Percentiles rank a stretch among this genome's conserved stretches.
phyloP scores from a whole-genome alignment of 2,113 vertebrate genomes.

The Micronycteris hirsuta region DNA sequence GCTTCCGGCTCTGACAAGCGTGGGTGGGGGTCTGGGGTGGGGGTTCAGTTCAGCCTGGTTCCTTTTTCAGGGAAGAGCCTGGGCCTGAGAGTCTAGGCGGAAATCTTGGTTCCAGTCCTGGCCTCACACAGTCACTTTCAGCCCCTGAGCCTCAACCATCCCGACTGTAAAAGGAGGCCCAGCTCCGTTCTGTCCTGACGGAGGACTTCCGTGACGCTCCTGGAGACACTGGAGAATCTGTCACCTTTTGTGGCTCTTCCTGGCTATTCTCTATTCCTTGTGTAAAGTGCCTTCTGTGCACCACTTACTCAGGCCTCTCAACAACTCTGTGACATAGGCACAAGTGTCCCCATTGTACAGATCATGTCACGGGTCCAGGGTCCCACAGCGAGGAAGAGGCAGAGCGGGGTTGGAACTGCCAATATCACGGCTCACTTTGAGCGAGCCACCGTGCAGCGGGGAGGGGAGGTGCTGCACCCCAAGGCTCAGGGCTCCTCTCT shows the following conservation, averaged over 20 bases:
- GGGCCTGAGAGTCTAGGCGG: background rate
- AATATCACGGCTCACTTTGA: background rate
- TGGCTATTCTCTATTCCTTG: background rate
- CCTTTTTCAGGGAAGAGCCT: background rate
- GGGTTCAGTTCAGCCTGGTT: background rate
- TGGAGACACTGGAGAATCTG: fast-evolving
- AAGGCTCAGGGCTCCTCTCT: background rate
- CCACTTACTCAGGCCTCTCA: background rate
- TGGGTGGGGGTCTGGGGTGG: constrained; percentile 19
- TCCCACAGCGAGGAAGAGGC: background rate
- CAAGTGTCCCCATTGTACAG: background rate
- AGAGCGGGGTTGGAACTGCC: background rate
- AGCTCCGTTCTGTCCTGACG: background rate
- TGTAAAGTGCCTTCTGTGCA: background rate
- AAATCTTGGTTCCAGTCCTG: background rate
- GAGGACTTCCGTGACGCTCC: background rate
- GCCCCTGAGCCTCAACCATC: background rate
- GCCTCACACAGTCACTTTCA: background rate
- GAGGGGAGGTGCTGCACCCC: background rate
- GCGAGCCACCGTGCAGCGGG: background rate
- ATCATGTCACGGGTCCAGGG: background rate
- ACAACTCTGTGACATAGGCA: background rate
- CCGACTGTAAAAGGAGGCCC: fast-evolving
- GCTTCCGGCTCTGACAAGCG: constrained; percentile 48
- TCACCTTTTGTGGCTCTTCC: background rate